Evolutionary conservation across 2,797 vertebrate species (phyloP), one percentile per base, ranked within the genome.

Genomic region (Oophaga sylvatica): DNA sequence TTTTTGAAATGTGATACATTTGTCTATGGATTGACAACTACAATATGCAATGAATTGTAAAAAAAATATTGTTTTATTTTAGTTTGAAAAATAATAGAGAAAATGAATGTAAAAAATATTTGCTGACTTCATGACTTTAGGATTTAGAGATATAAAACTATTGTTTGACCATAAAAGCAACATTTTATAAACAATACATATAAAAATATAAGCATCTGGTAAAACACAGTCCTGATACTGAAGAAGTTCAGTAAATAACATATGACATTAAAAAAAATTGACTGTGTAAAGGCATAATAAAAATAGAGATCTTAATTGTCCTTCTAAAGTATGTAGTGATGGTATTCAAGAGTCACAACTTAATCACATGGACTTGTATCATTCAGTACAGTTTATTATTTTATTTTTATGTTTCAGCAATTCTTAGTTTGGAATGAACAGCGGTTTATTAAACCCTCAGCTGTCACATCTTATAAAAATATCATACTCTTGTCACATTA

Each of bases 41-140:
- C 60, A 78, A n/a, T 70, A 62, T 84, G 62, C 81, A 84, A 13
- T 73, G 81, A 88, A 84, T 56, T 84, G 81, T 70, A 80, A 87
- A 87, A 80, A 41, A 84, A 79, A 65, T n/a, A 79, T 76, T 79
- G 26, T 67, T 87, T 83, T 87, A 8, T 6, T 65, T 87, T 83
- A 76, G 59, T 76, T 67, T 41, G 65, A 87, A 78, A 77, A n/a
- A 82, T 62, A 77, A 78, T 67, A 67, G 17, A 82, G 80, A 87
- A 76, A 68, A 35, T 77, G 29, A 68, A 31, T 60, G 48, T 75
- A 26, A 87, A 67, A 31, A 60, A 60, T 80, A 80, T 45, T 0
- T 71, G 31, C 68, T 80, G 56, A 60, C 29, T 71, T 26, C 31
- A 35, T 71, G 68, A 16, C 68, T 71, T 71, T 0, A 71, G 31